A percentile compares a stretch with the other conserved stretches of the same genome.
These are phyloP conservation scores for Molossus alvarezi DNA, from an alignment of 2,797 vertebrate species.

Conservation along the genomic window DNA sequence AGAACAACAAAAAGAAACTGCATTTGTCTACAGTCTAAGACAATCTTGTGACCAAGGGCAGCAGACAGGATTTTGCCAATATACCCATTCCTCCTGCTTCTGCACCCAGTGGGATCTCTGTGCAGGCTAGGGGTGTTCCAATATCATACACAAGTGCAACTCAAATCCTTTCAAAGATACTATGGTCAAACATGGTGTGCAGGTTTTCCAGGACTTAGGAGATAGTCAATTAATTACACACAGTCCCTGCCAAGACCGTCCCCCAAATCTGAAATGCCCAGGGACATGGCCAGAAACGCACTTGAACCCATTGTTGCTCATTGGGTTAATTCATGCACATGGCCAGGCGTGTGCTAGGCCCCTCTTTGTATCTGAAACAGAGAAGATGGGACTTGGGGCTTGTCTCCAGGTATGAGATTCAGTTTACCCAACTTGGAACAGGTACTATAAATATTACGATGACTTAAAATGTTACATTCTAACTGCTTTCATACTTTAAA, in stretches of 20 bases:
- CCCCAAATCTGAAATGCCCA: neutral
- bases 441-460: neutral
- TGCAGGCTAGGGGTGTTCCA: neutral
- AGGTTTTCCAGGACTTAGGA: neutral
- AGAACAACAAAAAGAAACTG: constrained; percentile 5
- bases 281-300: neutral
- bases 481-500: constrained; percentile 28
- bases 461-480: neutral
- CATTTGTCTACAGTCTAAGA: neutral
- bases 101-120: neutral
- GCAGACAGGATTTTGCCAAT: neutral
- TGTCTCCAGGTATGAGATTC: neutral
- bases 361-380: neutral
- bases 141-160: neutral
- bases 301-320: neutral
- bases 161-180: neutral
- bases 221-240: neutral
- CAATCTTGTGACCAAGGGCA: neutral
- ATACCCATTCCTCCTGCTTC: neutral
- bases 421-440: neutral
- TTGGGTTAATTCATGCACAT: neutral
- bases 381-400: neutral
- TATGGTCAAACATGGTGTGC: neutral
- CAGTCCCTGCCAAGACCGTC: neutral
- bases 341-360: neutral